phyloP scores from a whole-genome alignment of 2,113 vertebrate species.

The Dascyllus trimaculatus region DNA sequence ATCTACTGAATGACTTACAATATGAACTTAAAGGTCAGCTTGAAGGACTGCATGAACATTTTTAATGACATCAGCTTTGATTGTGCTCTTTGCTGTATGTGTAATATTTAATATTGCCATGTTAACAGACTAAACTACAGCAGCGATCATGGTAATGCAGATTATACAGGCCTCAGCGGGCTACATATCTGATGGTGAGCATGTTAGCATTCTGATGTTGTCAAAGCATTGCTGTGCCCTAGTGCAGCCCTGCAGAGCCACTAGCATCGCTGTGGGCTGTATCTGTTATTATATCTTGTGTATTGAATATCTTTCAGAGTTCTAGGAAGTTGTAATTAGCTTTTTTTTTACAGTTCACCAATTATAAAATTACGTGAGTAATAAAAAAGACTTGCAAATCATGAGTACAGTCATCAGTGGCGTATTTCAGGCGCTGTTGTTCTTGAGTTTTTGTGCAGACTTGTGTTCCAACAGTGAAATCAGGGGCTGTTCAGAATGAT shows the following conservation, averaged over 20 bases:
- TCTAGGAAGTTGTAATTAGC: background rate
- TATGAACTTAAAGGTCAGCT: background rate
- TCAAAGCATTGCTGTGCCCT: too few species aligned
- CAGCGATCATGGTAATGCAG: background rate
- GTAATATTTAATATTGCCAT: too few species aligned
- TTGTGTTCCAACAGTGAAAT: background rate
- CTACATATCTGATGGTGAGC: too few species aligned
- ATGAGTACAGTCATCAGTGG: too few species aligned
- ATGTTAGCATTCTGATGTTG: background rate
- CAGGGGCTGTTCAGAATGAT: slow-evolving; percentile 24
- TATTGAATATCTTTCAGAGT: background rate
- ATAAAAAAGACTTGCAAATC: too few species aligned
- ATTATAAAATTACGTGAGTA: too few species aligned
- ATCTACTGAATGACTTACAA: too few species aligned
- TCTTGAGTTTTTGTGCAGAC: background rate
- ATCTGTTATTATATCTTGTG: background rate
- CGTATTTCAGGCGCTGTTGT: background rate
- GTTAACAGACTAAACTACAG: too few species aligned
- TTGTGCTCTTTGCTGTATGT: background rate
- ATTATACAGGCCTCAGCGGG: background rate
- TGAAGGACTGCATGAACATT: background rate
- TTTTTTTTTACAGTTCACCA: too few species aligned
- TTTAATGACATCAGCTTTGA: background rate
- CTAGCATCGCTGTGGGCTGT: background rate
- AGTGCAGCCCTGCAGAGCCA: background rate